phyloP scores from a whole-genome alignment of 2,113 vertebrate genomes.

The Chrysemys picta region DNA sequence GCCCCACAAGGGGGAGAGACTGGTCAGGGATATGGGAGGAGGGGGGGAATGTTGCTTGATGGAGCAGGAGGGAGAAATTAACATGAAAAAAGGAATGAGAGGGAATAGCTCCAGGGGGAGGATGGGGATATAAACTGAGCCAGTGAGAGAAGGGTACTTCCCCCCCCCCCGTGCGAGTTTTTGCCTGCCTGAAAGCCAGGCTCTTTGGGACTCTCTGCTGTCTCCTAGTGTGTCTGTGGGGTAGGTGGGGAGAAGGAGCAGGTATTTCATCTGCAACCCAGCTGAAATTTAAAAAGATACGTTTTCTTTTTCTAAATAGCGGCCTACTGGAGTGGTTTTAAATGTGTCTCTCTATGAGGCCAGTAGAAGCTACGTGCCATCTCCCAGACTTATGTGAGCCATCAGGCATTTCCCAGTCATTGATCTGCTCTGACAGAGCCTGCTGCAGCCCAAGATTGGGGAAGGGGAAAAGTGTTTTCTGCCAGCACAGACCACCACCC shows the following conservation, averaged over 20 bases:
- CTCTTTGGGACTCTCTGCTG: neutral
- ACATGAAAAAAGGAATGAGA: neutral
- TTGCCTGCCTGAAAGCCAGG: neutral
- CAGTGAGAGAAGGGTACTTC: neutral
- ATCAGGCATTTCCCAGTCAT: neutral
- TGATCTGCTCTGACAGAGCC: neutral
- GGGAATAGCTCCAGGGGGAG: neutral
- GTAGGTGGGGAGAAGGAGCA: too few relatives aligned
- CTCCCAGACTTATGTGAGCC: neutral
- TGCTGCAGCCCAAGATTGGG: neutral
- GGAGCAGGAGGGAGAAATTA: neutral
- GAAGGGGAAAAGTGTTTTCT: neutral
- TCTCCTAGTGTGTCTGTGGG: neutral
- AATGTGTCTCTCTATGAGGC: neutral
- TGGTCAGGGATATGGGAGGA: neutral
- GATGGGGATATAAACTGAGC: neutral
- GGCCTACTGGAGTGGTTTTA: neutral
- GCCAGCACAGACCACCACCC: neutral
- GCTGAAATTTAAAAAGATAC: neutral
- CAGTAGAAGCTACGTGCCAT: neutral
- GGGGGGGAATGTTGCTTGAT: neutral
- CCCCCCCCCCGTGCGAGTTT: neutral
- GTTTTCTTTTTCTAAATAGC: neutral
- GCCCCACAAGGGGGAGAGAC: neutral
- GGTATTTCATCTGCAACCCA: neutral